Percentiles rank a stretch among this genome's conserved stretches.
These are phyloP conservation scores for Syngnathus typhle DNA, from an alignment of 2,113 vertebrate species.

Conservation along the genomic window DNA sequence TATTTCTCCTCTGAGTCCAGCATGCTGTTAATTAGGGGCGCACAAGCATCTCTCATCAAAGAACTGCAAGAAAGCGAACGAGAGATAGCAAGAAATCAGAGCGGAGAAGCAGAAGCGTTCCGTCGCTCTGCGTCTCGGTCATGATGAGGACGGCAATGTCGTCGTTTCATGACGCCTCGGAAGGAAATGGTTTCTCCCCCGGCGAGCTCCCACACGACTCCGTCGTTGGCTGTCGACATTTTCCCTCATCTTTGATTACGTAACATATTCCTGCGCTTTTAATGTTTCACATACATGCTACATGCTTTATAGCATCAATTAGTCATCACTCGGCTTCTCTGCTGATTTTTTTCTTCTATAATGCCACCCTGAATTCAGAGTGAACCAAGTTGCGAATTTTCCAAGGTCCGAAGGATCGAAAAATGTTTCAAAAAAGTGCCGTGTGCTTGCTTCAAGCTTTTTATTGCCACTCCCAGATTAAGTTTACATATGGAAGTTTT, in stretches of 20 bases:
- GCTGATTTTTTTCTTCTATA: too few species aligned
- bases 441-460: too few species aligned
- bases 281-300: conserved; percentile 12
- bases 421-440: neutral
- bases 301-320: neutral
- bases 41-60: conserved; percentile 8
- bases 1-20: conserved; percentile 7
- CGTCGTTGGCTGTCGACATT: conserved; percentile 38
- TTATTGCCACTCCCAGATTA: too few species aligned
- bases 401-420: neutral
- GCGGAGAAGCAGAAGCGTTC: conserved; percentile 26
- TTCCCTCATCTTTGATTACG: conserved; percentile 26
- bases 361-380: neutral
- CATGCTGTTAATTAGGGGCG: conserved; percentile 3
- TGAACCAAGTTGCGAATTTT: neutral
- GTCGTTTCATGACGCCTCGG: conserved; percentile 48
- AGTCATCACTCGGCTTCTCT: neutral
- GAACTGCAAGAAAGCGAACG: conserved; percentile 1
- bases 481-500: too few species aligned
- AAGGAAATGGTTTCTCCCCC: conserved; percentile 33
- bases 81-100: conserved; percentile 31
- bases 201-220: conserved; percentile 26
- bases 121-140: conserved; percentile 20
- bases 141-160: conserved; percentile 32
- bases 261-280: conserved; percentile 46